These are phyloP conservation scores for Parascotia fuliginaria DNA, from an alignment of 2,888 invertebrate species.

Conservation along the genomic window DNA sequence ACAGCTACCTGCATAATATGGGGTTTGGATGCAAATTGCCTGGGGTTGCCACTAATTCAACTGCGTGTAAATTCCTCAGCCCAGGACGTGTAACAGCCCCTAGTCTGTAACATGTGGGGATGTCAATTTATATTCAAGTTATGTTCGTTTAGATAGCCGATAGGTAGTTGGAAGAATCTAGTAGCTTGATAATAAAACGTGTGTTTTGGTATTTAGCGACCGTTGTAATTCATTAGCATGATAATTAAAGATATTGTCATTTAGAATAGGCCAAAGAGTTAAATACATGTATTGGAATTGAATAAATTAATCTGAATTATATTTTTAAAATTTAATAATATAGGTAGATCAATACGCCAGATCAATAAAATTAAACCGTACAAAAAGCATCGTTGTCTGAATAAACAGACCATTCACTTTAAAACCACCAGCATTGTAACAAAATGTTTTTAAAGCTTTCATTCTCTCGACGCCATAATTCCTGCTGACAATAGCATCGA, in stretches of 20 bases:
- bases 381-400: neutral
- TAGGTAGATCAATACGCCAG: neutral
- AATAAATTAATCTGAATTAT: no score
- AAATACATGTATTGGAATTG: no score
- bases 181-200: neutral
- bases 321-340: no score
- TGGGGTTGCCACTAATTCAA: constrained; percentile 37
- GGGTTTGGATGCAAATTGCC: constrained; percentile 40
- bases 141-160: constrained; percentile 3
- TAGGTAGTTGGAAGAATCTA: neutral
- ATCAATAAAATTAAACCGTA: neutral
- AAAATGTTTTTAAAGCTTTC: neutral
- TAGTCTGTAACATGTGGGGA: constrained; percentile 8
- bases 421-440: neutral
- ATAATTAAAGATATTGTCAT: no score
- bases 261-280: no score
- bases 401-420: neutral
- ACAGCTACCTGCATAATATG: constrained; percentile 33
- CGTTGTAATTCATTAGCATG: neutral
- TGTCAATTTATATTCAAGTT: constrained; percentile 10
- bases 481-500: constrained; percentile 21
- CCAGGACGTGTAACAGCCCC: constrained; percentile 24
- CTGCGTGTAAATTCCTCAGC: constrained; percentile 46
- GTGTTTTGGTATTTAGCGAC: neutral
- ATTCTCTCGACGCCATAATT: constrained; percentile 1